Conservation (phyloP, 2,113 vertebrate genomes). For the Oriolus oriolus region DNA sequence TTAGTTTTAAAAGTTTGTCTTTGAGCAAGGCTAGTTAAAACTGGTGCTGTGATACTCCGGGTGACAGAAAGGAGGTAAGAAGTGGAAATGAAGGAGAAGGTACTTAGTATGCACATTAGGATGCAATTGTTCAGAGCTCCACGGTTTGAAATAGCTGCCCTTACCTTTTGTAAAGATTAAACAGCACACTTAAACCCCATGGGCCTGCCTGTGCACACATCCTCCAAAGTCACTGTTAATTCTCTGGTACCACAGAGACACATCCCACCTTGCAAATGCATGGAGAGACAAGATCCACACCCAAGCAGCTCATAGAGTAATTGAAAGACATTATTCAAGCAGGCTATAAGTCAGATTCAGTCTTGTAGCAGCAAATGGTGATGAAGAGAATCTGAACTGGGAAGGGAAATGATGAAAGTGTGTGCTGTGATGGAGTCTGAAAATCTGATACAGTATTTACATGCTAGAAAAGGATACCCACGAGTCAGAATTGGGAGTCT, state of each 20-base stretch:
- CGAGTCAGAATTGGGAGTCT: neutral
- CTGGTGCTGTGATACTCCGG: neutral
- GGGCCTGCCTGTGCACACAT: slow-evolving; percentile 1
- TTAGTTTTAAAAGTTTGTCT: neutral
- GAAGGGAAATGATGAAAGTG: neutral
- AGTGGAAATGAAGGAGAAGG: slow-evolving; percentile 11
- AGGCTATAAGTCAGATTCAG: neutral
- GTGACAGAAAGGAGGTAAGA: neutral
- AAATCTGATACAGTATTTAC: neutral
- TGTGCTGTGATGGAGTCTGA: neutral
- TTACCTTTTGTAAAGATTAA: slow-evolving; percentile 38
- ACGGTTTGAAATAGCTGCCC: slow-evolving; percentile 22
- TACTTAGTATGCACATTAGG: neutral
- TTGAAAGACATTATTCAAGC: slow-evolving; percentile 22
- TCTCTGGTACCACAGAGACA: neutral
- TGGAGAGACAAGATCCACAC: neutral
- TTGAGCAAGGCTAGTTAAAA: neutral
- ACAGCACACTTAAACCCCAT: slow-evolving; percentile 18
- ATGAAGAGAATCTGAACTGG: neutral
- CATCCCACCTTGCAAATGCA: neutral
- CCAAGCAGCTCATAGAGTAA: neutral
- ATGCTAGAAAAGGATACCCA: neutral
- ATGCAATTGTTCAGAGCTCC: slow-evolving; percentile 36
- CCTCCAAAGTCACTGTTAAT: slow-evolving; percentile 37
- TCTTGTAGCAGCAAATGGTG: neutral